These are phyloP conservation scores for Perca fluviatilis DNA, from an alignment of 2,113 vertebrate species.

Conservation along the genomic window DNA sequence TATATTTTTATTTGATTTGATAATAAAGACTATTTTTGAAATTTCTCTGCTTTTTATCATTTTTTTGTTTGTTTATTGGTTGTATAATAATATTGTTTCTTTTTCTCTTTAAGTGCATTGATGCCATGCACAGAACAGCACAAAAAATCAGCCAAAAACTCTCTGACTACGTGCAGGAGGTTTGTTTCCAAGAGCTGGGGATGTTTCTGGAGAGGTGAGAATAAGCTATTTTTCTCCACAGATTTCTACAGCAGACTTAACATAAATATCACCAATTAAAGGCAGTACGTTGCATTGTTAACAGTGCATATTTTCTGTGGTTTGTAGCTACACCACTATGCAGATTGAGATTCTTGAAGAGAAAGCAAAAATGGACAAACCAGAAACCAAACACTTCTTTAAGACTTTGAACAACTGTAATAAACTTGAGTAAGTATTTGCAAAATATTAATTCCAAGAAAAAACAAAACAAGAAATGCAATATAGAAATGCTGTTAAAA, in stretches of 20 bases:
- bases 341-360: conserved; percentile 7
- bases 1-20: too few species aligned
- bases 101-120: conserved; percentile 34
- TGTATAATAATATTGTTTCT: neutral
- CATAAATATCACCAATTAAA: neutral
- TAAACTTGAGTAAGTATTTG: conserved; percentile 65
- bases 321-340: conserved; percentile 57
- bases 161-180: neutral
- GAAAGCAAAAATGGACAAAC: neutral
- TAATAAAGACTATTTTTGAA: too few species aligned
- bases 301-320: neutral
- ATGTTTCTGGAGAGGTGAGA: conserved; percentile 60
- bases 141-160: conserved; percentile 27
- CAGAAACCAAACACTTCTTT: conserved; percentile 41
- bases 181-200: conserved; percentile 72
- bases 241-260: neutral
- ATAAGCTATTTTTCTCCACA: neutral
- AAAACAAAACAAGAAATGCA: neutral
- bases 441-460: neutral
- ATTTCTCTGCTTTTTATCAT: too few species aligned
- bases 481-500: neutral
- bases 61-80: neutral
- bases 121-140: neutral
- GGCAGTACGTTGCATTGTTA: too few species aligned
- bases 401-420: conserved; percentile 66